These are phyloP conservation scores for Argopecten irradians DNA, from an alignment of 1,140 invertebrate species.

Conservation along the genomic window DNA sequence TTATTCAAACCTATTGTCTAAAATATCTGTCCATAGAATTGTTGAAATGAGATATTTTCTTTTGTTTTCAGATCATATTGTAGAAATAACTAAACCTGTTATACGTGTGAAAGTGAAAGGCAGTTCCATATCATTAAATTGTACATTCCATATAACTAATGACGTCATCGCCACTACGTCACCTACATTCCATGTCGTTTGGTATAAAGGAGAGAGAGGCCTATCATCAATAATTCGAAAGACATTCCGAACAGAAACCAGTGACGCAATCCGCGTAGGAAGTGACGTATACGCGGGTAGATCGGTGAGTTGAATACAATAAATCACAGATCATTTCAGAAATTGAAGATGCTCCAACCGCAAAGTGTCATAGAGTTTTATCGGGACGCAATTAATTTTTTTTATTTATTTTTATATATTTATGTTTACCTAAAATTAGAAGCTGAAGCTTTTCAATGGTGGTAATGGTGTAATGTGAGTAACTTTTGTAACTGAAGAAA, in stretches of 20 bases:
- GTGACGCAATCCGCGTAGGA: neutral
- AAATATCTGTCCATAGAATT: too few species aligned
- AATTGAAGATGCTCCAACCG: too few species aligned
- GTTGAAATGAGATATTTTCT: too few species aligned
- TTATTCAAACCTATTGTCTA: too few species aligned
- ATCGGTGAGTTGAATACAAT: neutral
- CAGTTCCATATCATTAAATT: neutral
- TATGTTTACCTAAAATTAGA: too few species aligned
- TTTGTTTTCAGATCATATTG: neutral
- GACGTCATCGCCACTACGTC: neutral
- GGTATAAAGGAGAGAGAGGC: neutral
- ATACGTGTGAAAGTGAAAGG: neutral
- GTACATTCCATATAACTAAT: neutral
- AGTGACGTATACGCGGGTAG: neutral
- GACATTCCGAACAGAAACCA: neutral
- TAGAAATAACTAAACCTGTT: neutral
- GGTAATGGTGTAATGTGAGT: too few species aligned
- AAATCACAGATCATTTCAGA: too few species aligned
- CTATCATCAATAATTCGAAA: neutral
- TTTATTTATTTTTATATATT: too few species aligned
- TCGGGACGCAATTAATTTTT: too few species aligned
- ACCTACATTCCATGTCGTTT: constrained; percentile 10
- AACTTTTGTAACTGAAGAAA: too few species aligned
- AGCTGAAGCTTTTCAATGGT: too few species aligned
- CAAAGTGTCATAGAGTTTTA: too few species aligned